These are phyloP conservation scores for Axea sp. DNA, from an alignment of 2,888 invertebrate genomes.

Conservation along the genomic window DNA sequence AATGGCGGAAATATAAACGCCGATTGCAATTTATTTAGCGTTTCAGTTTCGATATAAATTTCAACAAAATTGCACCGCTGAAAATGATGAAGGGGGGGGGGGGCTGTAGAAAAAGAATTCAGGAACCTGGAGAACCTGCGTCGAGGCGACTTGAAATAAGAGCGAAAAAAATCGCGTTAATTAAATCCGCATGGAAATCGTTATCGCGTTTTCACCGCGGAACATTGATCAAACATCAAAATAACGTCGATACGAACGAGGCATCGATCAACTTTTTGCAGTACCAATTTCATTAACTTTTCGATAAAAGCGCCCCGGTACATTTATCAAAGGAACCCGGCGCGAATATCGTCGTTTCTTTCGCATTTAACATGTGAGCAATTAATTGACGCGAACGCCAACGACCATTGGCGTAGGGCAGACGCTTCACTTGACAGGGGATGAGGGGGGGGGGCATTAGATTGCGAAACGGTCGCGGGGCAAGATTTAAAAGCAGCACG, in stretches of 20 bases:
- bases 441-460: slow-evolving; percentile 27
- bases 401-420: slow-evolving; percentile 25
- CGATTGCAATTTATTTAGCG: slow-evolving; percentile 17
- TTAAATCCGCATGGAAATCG: too few relatives aligned
- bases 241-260: neutral
- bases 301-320: slow-evolving; percentile 5
- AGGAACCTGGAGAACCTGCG: too few relatives aligned
- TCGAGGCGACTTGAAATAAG: too few relatives aligned
- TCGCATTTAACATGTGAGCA: slow-evolving; percentile 38
- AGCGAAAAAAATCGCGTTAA: too few relatives aligned
- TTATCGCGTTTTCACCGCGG: too few relatives aligned
- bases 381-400: slow-evolving; percentile 48
- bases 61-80: too few relatives aligned
- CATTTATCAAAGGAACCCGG: slow-evolving; percentile 24
- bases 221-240: neutral
- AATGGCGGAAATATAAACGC: slow-evolving; percentile 14
- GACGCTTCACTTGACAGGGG: slow-evolving; percentile 28
- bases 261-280: slow-evolving; percentile 21
- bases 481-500: slow-evolving; percentile 53
- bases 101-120: too few relatives aligned
- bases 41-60: neutral
- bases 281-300: slow-evolving; percentile 26
- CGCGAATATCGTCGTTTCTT: slow-evolving; percentile 21
- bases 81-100: too few relatives aligned
- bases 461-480: slow-evolving; percentile 48